Percentiles rank a stretch among this genome's conserved stretches.
Conservation (phyloP, 2,888 invertebrate genomes). For the Chironomus tentans region DNA sequence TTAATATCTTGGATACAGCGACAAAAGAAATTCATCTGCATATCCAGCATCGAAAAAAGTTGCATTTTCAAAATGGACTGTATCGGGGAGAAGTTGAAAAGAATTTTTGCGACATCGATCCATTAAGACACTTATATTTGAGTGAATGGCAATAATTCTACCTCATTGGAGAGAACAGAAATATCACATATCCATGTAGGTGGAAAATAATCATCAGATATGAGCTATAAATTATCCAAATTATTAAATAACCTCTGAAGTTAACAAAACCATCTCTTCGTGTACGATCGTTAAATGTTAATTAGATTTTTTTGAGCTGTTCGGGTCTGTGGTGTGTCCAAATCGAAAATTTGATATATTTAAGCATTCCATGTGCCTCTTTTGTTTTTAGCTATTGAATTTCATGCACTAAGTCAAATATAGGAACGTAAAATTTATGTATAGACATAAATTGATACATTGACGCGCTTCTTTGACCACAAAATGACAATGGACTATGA, state of each 20-base stretch:
- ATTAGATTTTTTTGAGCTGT: constrained; percentile 19
- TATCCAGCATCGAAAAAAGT: background rate
- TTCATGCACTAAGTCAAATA: no score
- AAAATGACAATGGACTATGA: no score
- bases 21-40: no score
- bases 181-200: constrained; percentile 2
- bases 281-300: constrained; percentile 22
- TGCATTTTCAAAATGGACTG: background rate
- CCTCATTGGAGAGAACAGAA: background rate
- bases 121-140: background rate
- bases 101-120: background rate
- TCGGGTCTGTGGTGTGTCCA: no score
- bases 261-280: background rate
- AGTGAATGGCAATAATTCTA: background rate
- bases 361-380: no score
- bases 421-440: no score
- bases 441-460: no score
- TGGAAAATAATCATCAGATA: constrained; percentile 16
- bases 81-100: background rate
- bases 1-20: no score
- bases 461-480: no score
- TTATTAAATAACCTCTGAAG: constrained; percentile 15
- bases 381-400: no score
- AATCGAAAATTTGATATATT: no score
- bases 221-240: constrained; percentile 19